Evolutionary conservation across 1,140 invertebrate genomes (phyloP), one percentile per base, ranked within the genome.

Genomic region (Scaptomyza montana): DNA sequence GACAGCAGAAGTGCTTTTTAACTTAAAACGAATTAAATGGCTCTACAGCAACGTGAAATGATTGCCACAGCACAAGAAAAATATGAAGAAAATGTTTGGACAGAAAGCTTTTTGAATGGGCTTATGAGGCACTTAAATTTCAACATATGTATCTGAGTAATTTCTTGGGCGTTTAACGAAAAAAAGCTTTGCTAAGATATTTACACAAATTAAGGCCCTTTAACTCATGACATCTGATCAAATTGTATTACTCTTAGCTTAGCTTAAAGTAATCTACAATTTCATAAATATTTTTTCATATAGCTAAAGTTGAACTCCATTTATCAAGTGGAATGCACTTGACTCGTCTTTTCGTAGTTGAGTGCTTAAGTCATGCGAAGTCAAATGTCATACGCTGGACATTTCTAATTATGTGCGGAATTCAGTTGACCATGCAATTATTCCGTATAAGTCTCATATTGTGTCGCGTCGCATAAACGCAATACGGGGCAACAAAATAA

Each of bases 401-500:
- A 49, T 16, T 8, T 75, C 70, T 87, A 86, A 81, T 85, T 85
- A 87, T 73, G 51, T 73, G 51, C 60, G 49, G 46, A 51, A 41
- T 47, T 41, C 39, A 33, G 8, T 46, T 70, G 69, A 61, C 19
- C 51, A 63, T 57, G 57, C 82, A 76, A 78, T 86, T 86, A 80
- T 86, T 87, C 62, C 56, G 77, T 72, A 78, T 80, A 65, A 74
- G 78, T 70, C 41, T 62, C 57, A 73, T 54, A 50, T 55, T 30
- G 47, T 25, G 21, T 25, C 54, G 54, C 41, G 9, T 12, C 50
- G 12, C 51, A 67, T 57, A 62, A 74, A 74, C 60, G 80, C 55
- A 63, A 80, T 70, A 74, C 33, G 61, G 71, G 81, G 55, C 65
- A 77, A 56, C 63, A 81, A 87, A 86, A 81, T 86, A 78, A 87